Conservation (phyloP, 2,888 invertebrate species). For the Rhagophthalmus giganteus region DNA sequence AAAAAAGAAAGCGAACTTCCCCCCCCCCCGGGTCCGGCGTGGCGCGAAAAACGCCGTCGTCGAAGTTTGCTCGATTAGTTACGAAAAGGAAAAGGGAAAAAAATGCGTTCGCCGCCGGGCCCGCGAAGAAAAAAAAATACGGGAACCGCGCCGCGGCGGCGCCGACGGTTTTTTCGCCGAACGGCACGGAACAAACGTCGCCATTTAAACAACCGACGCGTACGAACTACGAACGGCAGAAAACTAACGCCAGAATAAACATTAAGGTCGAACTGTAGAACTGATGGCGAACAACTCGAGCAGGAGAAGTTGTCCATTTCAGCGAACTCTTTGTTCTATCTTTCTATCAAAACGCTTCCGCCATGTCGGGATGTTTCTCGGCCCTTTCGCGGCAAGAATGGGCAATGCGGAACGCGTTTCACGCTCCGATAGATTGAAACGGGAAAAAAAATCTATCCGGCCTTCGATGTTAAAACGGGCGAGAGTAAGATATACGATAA, state of each 20-base stretch:
- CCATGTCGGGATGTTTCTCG: constrained; percentile 20
- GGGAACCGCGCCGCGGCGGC: too few relatives aligned
- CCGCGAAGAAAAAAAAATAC: too few relatives aligned
- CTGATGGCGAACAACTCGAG: constrained; percentile 28
- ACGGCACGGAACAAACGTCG: constrained; percentile 1
- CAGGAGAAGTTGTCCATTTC: constrained; percentile 29
- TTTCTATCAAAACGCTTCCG: constrained; percentile 29
- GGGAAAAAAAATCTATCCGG: not conserved
- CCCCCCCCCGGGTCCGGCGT: too few relatives aligned
- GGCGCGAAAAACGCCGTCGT: not conserved
- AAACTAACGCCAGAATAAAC: constrained; percentile 22
- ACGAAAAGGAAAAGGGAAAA: too few relatives aligned
- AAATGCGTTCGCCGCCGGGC: too few relatives aligned
- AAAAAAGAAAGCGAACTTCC: too few relatives aligned
- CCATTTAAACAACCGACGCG: constrained; percentile 22
- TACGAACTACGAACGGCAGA: constrained; percentile 7
- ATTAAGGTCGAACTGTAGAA: constrained; percentile 27
- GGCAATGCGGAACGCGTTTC: constrained; percentile 11
- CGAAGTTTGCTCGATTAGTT: not conserved
- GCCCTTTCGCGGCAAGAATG: constrained; percentile 21
- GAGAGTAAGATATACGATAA: too few relatives aligned
- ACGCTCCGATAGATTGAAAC: constrained; percentile 11
- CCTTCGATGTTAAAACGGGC: too few relatives aligned
- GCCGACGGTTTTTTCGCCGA: too few relatives aligned
- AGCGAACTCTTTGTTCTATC: constrained; percentile 27